These are phyloP conservation scores for Paramormyrops hopkinsi DNA, from an alignment of 2,797 vertebrate genomes.

Conservation along the genomic window DNA sequence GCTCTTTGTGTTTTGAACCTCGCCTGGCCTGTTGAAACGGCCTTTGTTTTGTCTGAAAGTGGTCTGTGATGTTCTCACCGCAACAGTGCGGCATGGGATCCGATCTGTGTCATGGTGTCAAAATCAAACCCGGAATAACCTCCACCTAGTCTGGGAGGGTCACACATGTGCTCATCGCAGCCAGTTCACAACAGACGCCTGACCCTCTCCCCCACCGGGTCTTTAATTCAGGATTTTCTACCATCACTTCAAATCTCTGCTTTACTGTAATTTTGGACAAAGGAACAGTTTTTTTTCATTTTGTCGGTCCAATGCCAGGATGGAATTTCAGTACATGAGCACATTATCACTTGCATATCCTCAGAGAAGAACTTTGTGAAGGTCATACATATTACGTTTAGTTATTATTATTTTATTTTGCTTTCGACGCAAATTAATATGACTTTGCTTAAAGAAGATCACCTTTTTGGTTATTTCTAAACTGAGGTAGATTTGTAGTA, in stretches of 20 bases:
- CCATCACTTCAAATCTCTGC: neutral
- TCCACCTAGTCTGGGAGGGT: neutral
- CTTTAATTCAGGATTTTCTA: neutral
- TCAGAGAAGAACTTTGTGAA: neutral
- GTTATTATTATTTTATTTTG: neutral
- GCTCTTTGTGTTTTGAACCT: constrained; percentile 14
- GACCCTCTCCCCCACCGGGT: neutral
- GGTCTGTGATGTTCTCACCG: neutral
- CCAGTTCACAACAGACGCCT: neutral
- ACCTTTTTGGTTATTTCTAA: neutral
- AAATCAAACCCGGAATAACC: neutral
- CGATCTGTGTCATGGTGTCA: neutral
- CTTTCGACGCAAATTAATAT: neutral
- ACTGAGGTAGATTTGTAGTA: neutral
- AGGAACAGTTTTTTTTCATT: neutral
- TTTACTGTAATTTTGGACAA: neutral
- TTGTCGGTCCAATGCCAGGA: neutral
- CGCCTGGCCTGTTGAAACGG: neutral
- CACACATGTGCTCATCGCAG: neutral
- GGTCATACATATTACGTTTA: neutral
- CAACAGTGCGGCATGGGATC: neutral
- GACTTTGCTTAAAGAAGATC: neutral
- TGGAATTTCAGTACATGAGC: neutral
- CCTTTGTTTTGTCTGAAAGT: constrained; percentile 19
- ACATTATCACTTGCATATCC: neutral